Evolutionary conservation across 2,797 vertebrate genomes (phyloP).

Genomic region (Amniataba percoides): DNA sequence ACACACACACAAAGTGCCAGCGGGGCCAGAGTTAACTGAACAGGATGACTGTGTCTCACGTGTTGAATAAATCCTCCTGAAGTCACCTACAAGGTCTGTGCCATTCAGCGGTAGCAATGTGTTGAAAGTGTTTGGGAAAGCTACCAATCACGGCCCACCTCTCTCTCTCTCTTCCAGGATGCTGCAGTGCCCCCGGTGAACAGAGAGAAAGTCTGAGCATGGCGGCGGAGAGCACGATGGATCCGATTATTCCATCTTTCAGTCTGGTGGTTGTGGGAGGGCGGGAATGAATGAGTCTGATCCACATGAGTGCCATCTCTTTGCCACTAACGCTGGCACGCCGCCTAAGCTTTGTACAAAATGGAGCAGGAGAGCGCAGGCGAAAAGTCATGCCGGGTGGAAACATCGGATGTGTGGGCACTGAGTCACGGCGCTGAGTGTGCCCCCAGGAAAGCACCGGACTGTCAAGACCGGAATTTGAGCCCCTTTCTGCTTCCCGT

Average conservation of each 20-base stretch:
- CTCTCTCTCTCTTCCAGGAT: constrained; percentile 24
- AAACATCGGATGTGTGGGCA: constrained; percentile 65
- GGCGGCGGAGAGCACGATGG: constrained; percentile 26
- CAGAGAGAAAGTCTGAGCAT: constrained; percentile 5
- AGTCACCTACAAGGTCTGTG: constrained; percentile 13
- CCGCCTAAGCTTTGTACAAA: constrained; percentile 67
- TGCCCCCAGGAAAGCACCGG: constrained; percentile 69
- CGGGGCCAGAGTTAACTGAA: constrained; percentile 23
- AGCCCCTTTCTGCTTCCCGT: constrained; percentile 63
- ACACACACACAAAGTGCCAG: neutral
- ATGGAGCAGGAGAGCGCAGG: constrained; percentile 57
- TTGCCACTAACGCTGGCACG: constrained; percentile 53
- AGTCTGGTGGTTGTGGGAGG: constrained; percentile 39
- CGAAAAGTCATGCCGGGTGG: constrained; percentile 38
- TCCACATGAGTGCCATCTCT: constrained; percentile 62
- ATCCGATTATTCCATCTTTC: constrained; percentile 51
- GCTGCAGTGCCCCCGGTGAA: constrained; percentile 21
- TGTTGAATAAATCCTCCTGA: constrained; percentile 35
- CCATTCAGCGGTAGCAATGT: neutral
- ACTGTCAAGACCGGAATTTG: constrained; percentile 64
- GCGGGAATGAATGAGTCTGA: constrained; percentile 60
- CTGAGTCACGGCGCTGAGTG: constrained; percentile 63
- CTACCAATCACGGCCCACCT: constrained; percentile 13
- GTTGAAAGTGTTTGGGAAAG: neutral
- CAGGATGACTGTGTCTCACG: neutral